Evolutionary conservation across 1,140 invertebrate genomes (phyloP).

Genomic region (Cydia splendana): DNA sequence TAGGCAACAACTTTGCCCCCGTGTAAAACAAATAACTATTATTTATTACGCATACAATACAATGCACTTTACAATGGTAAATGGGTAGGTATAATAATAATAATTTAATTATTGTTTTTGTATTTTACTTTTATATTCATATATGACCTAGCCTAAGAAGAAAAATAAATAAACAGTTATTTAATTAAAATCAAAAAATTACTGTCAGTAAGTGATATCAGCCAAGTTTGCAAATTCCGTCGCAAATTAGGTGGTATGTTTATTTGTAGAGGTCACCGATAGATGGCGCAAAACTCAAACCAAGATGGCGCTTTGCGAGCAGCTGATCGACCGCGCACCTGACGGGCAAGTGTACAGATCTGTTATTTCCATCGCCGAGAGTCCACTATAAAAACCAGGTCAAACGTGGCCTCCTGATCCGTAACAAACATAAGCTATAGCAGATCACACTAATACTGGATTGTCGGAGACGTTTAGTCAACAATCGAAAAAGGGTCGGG

Average conservation of each 20-base stretch:
- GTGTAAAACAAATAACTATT: no score
- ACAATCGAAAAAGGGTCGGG: neutral
- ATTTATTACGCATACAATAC: no score
- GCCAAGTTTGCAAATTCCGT: constrained; percentile 6
- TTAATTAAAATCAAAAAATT: neutral
- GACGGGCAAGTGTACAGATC: neutral
- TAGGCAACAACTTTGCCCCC: no score
- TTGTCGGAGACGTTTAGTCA: neutral
- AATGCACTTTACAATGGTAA: no score
- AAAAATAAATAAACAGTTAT: no score
- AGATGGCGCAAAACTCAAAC: constrained; percentile 16
- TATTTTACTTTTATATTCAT: no score
- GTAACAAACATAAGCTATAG: neutral
- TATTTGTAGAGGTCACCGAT: constrained; percentile 22
- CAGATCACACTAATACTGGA: neutral
- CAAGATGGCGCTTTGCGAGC: constrained; percentile 24
- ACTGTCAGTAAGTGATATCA: neutral
- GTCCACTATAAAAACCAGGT: neutral
- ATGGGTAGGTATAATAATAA: no score
- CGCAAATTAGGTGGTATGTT: neutral
- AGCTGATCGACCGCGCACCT: constrained; percentile 30
- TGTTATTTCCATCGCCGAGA: neutral
- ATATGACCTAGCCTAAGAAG: no score
- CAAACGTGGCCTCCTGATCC: neutral
- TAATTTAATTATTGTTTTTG: no score